These are phyloP conservation scores for Diplolepis rosae DNA, from an alignment of 2,888 invertebrate genomes.

Conservation along the genomic window DNA sequence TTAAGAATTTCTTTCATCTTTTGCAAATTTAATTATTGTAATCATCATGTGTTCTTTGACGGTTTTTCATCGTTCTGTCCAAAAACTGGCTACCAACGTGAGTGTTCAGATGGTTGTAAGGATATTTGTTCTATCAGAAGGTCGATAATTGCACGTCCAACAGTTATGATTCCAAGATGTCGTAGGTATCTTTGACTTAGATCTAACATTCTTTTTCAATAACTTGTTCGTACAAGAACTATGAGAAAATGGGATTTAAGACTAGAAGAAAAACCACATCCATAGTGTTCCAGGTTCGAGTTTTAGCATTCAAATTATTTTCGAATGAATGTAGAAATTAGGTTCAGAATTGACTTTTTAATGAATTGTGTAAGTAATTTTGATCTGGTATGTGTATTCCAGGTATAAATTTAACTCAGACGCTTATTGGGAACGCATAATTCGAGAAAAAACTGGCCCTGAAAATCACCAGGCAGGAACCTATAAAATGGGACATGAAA, in stretches of 20 bases:
- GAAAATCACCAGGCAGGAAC: constrained; percentile 81
- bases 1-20: too few species aligned
- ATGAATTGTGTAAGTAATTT: too few species aligned
- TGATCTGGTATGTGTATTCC: constrained; percentile 39
- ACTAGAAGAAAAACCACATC: constrained; percentile 76
- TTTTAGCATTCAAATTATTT: too few species aligned
- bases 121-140: constrained; percentile 60
- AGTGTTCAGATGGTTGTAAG: constrained; percentile 60
- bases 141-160: constrained; percentile 70
- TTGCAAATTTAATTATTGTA: too few species aligned
- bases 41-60: constrained; percentile 71
- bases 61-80: constrained; percentile 70
- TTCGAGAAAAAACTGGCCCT: constrained; percentile 78
- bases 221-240: constrained; percentile 76
- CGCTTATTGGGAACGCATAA: constrained; percentile 81
- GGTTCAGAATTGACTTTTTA: constrained; percentile 72
- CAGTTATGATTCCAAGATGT: constrained; percentile 58
- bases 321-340: too few species aligned
- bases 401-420: constrained; percentile 77
- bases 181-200: constrained; percentile 79
- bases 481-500: constrained; percentile 77
- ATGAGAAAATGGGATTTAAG: constrained; percentile 79
- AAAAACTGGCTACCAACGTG: constrained; percentile 57
- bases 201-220: constrained; percentile 79
- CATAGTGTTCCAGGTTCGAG: constrained; percentile 75